Evolutionary conservation across 1,140 invertebrate species (phyloP).

Genomic region (Eupristina koningsbergeri): DNA sequence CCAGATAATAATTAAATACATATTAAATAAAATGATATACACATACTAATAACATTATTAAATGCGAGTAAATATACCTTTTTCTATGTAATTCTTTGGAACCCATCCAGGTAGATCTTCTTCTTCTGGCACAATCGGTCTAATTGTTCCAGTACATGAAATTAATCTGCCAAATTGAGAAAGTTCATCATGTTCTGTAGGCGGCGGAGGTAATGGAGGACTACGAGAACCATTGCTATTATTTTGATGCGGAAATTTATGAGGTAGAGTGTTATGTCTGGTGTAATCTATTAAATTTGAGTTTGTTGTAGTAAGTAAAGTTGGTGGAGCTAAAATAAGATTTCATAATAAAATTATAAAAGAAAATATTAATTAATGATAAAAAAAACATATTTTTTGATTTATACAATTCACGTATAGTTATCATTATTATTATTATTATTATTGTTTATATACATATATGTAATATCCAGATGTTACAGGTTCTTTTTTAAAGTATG

Average conservation of each 20-base stretch:
- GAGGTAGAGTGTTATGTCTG: constrained; percentile 75
- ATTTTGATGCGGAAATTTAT: constrained; percentile 75
- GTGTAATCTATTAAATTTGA: constrained; percentile 72
- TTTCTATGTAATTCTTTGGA: constrained; percentile 97
- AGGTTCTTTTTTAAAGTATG: too few species aligned
- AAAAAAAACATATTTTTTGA: too few species aligned
- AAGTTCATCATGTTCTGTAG: constrained; percentile 83
- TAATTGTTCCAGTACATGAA: constrained; percentile 74
- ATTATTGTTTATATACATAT: too few species aligned
- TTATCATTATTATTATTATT: too few species aligned
- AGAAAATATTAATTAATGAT: too few species aligned
- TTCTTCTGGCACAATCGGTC: constrained; percentile 89
- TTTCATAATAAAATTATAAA: not conserved
- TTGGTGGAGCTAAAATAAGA: constrained; percentile 79
- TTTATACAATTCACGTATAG: too few species aligned
- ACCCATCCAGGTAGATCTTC: constrained; percentile 91
- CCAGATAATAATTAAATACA: too few species aligned
- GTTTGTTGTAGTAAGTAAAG: constrained; percentile 80
- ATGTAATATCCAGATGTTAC: too few species aligned
- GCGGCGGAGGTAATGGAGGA: constrained; percentile 88
- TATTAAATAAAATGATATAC: too few species aligned
- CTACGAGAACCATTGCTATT: constrained; percentile 74
- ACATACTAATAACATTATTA: too few species aligned
- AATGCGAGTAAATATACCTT: constrained; percentile 78
- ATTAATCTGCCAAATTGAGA: constrained; percentile 81